Conservation (phyloP, 2,888 invertebrate genomes). For the Trichopria drosophilae region DNA sequence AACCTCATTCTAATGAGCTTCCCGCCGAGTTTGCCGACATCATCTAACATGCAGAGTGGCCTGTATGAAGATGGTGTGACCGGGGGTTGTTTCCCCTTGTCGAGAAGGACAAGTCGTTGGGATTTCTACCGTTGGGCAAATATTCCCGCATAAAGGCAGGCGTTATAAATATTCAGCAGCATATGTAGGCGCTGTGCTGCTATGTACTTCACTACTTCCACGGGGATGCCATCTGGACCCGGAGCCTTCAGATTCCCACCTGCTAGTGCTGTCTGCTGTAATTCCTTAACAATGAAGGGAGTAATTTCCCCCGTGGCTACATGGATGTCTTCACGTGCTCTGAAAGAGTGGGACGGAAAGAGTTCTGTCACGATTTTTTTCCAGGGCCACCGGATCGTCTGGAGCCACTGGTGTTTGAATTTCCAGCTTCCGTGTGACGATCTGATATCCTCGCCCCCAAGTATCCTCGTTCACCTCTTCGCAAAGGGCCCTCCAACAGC, state of each 20-base stretch:
- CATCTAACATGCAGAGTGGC: conserved; percentile 42
- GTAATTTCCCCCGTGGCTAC: background rate
- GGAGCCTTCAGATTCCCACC: conserved; percentile 33
- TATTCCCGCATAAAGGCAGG: conserved; percentile 15
- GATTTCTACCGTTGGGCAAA: conserved; percentile 35
- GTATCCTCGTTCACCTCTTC: conserved; percentile 33
- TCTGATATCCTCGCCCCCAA: conserved; percentile 37
- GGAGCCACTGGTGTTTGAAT: background rate
- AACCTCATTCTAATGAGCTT: conserved; percentile 39
- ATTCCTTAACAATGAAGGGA: conserved; percentile 28
- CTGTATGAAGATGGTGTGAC: conserved; percentile 31
- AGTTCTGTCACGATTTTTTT: conserved; percentile 20
- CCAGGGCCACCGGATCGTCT: conserved; percentile 1
- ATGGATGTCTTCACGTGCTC: background rate
- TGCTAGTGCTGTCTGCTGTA: conserved; percentile 17
- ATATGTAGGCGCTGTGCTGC: conserved; percentile 18
- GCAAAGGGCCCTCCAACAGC: no score
- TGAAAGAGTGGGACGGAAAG: conserved; percentile 20
- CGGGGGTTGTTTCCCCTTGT: conserved; percentile 22
- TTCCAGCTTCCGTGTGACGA: conserved; percentile 27
- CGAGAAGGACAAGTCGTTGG: conserved; percentile 28
- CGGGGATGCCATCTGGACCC: conserved; percentile 36
- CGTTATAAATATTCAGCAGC: conserved; percentile 22
- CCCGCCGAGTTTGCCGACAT: conserved; percentile 41
- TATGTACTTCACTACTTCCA: conserved; percentile 33